These are phyloP conservation scores for Anas capensis DNA, from an alignment of 2,797 vertebrate genomes.

Conservation along the genomic window DNA sequence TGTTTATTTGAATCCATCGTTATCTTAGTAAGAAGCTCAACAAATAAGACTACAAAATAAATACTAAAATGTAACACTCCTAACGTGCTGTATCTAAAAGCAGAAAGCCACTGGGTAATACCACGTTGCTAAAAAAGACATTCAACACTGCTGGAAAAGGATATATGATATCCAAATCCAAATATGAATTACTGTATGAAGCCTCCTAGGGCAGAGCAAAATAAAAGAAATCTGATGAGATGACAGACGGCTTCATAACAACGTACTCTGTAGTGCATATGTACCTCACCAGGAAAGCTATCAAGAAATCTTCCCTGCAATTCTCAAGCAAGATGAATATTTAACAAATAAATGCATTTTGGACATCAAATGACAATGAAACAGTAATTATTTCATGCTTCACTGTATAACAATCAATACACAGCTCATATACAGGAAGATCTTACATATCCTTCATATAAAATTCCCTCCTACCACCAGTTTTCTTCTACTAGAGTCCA, in stretches of 20 bases:
- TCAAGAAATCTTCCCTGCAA: neutral
- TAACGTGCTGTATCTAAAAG: neutral
- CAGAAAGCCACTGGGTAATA: neutral
- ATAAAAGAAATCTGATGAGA: neutral
- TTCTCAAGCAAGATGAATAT: neutral
- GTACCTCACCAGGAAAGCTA: neutral
- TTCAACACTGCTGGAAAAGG: neutral
- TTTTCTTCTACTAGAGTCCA: neutral
- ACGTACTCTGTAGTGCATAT: neutral
- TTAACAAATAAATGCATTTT: slow-evolving; percentile 17
- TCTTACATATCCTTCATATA: neutral
- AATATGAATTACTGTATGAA: neutral
- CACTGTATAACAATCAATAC: neutral
- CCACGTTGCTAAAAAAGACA: neutral
- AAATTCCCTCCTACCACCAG: neutral
- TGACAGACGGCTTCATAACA: neutral
- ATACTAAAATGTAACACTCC: neutral
- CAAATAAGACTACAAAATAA: neutral
- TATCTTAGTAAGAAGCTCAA: neutral
- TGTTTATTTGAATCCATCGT: neutral
- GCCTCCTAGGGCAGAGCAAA: neutral
- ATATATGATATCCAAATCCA: neutral
- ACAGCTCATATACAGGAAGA: neutral
- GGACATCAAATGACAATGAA: neutral
- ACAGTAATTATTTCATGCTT: neutral